Conservation (phyloP, 2,888 invertebrate genomes). For the Gerris lacustris region DNA sequence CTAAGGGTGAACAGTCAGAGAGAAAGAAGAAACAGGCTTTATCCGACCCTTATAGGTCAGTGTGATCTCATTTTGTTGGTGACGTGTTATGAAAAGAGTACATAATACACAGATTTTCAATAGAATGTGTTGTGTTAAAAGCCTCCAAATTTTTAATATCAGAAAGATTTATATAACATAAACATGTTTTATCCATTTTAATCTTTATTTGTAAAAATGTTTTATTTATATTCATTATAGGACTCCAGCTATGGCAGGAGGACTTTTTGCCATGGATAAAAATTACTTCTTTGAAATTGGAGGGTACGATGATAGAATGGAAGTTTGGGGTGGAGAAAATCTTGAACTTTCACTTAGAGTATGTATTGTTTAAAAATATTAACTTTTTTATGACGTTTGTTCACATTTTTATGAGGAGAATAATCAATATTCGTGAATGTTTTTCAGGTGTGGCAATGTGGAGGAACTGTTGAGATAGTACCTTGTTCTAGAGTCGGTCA, state of each 20-base stretch:
- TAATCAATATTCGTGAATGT: not conserved
- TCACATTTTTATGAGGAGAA: slow-evolving; percentile 4
- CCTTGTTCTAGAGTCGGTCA: slow-evolving; percentile 91
- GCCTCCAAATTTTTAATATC: too few species aligned
- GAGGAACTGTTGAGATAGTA: slow-evolving; percentile 77
- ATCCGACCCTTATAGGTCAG: slow-evolving; percentile 43
- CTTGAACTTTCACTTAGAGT: slow-evolving; percentile 89
- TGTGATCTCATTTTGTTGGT: not conserved
- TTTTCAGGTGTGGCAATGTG: slow-evolving; percentile 74
- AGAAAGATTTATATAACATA: too few species aligned
- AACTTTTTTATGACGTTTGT: not conserved
- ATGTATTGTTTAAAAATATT: slow-evolving; percentile 28
- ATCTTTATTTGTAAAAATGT: not conserved
- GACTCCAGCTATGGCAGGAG: slow-evolving; percentile 89
- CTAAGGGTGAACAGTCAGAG: slow-evolving; percentile 38
- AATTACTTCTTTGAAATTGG: slow-evolving; percentile 79
- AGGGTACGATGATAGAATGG: slow-evolving; percentile 51
- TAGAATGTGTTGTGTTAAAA: too few species aligned
- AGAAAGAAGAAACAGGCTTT: slow-evolving; percentile 33
- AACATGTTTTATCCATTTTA: not conserved
- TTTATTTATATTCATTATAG: slow-evolving; percentile 29
- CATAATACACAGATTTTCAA: not conserved
- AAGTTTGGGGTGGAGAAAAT: slow-evolving; percentile 98
- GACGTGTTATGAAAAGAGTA: not conserved
- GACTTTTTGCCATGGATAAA: slow-evolving; percentile 77